Conservation (phyloP, 2,113 vertebrate species). For the Dromaius novaehollandiae region DNA sequence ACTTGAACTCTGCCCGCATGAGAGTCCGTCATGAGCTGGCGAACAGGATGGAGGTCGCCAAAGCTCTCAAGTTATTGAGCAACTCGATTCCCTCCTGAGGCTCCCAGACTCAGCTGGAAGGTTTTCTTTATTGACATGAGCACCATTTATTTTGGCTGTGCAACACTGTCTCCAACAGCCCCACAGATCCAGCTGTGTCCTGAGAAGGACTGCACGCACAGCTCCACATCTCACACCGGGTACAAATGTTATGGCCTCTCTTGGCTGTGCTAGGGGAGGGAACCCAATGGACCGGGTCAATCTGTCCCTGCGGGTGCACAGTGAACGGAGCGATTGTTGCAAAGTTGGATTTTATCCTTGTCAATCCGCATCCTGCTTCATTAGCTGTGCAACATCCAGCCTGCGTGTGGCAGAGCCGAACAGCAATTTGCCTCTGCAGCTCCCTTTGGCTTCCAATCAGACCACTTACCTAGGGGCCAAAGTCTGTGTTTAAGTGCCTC, state of each 20-base stretch:
- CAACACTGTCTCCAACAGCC: neutral
- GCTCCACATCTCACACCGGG: fast-evolving
- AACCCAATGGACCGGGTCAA: neutral
- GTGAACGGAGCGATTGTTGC: neutral
- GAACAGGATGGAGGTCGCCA: neutral
- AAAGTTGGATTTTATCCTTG: neutral
- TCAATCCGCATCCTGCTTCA: neutral
- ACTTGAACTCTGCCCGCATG: neutral
- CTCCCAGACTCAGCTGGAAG: neutral
- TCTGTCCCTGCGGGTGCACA: neutral
- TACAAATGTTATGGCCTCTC: neutral
- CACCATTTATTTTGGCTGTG: slow-evolving; percentile 44
- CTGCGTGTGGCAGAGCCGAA: neutral
- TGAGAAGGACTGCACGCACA: neutral
- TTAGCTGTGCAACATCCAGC: neutral
- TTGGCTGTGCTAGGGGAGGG: neutral
- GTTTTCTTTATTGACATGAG: slow-evolving; percentile 17
- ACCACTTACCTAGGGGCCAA: slow-evolving; percentile 23
- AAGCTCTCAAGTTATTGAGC: neutral
- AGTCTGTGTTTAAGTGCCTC: neutral
- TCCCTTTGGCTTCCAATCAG: slow-evolving; percentile 27
- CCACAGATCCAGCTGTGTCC: neutral
- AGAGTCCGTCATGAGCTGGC: fast-evolving
- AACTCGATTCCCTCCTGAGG: neutral
- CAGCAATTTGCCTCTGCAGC: neutral